phyloP scores from a whole-genome alignment of 1,140 invertebrate genomes.

The Anagrus nilaparvatae region DNA sequence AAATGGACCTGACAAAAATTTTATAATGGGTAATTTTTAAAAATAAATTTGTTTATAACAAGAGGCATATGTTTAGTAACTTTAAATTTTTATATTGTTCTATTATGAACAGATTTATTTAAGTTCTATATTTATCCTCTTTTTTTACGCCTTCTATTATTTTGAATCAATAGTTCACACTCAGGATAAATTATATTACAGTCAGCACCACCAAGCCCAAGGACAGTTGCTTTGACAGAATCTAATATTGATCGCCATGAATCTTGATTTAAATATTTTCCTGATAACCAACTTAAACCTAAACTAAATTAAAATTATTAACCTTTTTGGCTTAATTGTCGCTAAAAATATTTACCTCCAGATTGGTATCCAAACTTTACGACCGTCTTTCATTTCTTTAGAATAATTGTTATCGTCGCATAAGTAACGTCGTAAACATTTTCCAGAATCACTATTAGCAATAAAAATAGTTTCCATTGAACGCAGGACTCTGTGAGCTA shows the following conservation, averaged over 20 bases:
- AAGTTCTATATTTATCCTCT: no score
- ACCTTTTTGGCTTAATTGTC: no score
- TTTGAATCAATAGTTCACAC: no score
- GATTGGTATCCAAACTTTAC: constrained; percentile 54
- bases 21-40: no score
- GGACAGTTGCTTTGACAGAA: constrained; percentile 47
- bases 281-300: constrained; percentile 50
- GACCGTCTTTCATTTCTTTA: constrained; percentile 38
- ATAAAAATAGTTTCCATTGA: constrained; percentile 45
- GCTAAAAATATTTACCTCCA: constrained; percentile 53
- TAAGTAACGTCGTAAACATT: constrained; percentile 49
- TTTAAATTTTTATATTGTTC: no score
- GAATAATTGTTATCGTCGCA: constrained; percentile 55
- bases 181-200: constrained; percentile 42
- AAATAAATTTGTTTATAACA: no score
- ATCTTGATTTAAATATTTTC: constrained; percentile 31
- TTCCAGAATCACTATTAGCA: constrained; percentile 36
- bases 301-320: constrained; percentile 31
- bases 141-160: no score
- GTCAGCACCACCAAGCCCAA: constrained; percentile 52
- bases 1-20: no score
- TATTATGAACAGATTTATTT: no score
- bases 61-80: no score
- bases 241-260: constrained; percentile 38
- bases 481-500: constrained; percentile 42